Evolutionary conservation across 2,797 vertebrate genomes (phyloP), one percentile per base, ranked within the genome.

Genomic region (Podarcis siculus): DNA sequence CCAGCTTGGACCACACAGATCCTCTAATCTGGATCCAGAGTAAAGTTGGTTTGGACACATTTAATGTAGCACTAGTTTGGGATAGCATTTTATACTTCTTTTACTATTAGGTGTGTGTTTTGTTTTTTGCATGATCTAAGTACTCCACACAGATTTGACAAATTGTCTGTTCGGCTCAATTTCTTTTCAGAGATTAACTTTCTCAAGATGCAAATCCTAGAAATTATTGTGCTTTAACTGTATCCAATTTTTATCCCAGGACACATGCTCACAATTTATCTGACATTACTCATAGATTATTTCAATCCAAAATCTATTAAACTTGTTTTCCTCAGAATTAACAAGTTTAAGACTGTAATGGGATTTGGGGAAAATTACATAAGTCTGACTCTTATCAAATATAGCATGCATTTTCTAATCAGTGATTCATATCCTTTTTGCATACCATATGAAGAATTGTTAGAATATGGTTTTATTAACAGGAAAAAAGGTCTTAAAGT

Each of bases 241-340:
- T 42, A 61, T 87, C 71, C 86, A 84, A 85, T 87, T 87, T 85
- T 87, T 76, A 37, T 87, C 73, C 39, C 80, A 35, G 78, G 82
- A 42, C 69, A 66, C 66, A 37, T 37, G 55, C 17, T 83, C 10
- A 82, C 72, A 81, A 88, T 87, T 76, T 81, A 85, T 86, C 72
- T 64, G 72, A 69, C 49, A 85, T 90, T 88, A 81, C 73, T 76
- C 72, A 69, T 84, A 82, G 30, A 78, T 85, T 58, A 61, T 90
- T 87, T 77, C 49, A 88, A 32, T 82, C 78, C 78, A 85, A 90
- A 8, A 64, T 82, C 79, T 88, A 75, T 77, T 88, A 69, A 83
- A 87, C 79, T 82, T 90, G 64, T 85, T 82, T 85, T 82, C 49
- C 45, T 71, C 83, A 88, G 83, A 88, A 90, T 76, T 82, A 81